Base-by-base conservation (phyloP, 2,888 invertebrate genomes). In the Digitonthophagus gazella region DNA sequence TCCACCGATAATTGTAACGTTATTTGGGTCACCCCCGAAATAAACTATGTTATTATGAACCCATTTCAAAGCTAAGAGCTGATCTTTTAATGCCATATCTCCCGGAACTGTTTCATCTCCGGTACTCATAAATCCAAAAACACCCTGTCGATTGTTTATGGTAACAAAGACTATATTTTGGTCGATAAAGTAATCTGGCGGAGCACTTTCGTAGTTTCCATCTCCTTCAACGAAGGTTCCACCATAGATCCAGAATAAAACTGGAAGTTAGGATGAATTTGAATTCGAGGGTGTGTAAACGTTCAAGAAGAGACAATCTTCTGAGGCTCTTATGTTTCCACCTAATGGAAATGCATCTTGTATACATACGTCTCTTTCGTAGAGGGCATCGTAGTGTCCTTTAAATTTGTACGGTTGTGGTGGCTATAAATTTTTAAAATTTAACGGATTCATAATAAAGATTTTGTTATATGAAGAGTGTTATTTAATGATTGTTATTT, bases 211-310 rank as follows among this genome's bases (percentile, higher is more conserved):
- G 19, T 76, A 75, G 19, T 73, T 74, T 5, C 78, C 72, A 19
- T 72, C 67, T 14, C 78, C 78, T 15, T 64, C 67, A 69, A 75
- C 69, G 58, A 78, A 78, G 11, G 72, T 74, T 19, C 78, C 79
- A 3, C 78, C 78, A 67, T 79, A 75, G 14, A 80, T 75, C 75
- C 76, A 79, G 3, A 80, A 77, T 77, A 79, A 78, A 14, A 78
- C 78, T 2, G 79, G 79, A n/a, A 74, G 6, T 20, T 65, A 19
- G 56, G 16, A 15, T 71, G 72, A 16, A n/a, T 15, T 2, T 8
- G 14, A 15, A 15, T 44, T n/a, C 76, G 75, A 58, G 11, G 78
- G 76, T 0, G 76, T 75, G 68, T 76, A 79, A 16, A 79, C 77
- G 63, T 78, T 79, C 22, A 79, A 69, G 70, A 72, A 76, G 15